Base-by-base conservation (phyloP, 2,797 vertebrate species). In the Cyprinella venusta region DNA sequence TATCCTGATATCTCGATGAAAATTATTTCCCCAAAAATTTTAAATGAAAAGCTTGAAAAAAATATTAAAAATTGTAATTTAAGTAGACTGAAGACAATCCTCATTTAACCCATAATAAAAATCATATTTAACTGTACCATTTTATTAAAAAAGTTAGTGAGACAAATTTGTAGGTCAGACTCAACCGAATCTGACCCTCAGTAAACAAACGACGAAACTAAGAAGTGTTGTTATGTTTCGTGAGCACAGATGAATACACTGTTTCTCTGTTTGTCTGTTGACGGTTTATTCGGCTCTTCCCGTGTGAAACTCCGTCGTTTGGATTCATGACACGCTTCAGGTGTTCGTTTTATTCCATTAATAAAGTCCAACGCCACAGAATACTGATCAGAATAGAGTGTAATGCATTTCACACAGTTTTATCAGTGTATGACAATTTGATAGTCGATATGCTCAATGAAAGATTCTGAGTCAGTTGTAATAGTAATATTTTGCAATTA, bases 181-280 rank as follows among this genome's bases (percentile, higher is more conserved):
- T 36, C 36, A 36, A 36, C 5, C 36, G 0, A 36, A 36, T 36
- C 5, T 36, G 36, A 6, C 36, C 36, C 5, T 33, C 33, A 33
- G 33, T 33, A 33, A 33, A 33, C 33, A 33, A 33, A 33, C 33
- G 36, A 36, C 5, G 36, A 36, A 36, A 36, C 36, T 6, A 8
- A 26, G 12, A 70, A 2, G 24, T n/a, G 10, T 6, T 42, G 36
- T 40, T 19, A 38, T 4, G 45, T 33, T 72, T 52, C 26, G 68
- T 45, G 16, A 70, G 45, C 70, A 24, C 56, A 59, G n/a, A 50
- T 26, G 26, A 52, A 12, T 12, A 52, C 45, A 10, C 24, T 33
- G 24, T 72, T 72, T 72, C 59, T 63, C 70, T 50, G 45, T 72
- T 50, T 72, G 16, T 12, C 56, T 59, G 56, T 67, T 67, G 2